Base-by-base conservation (phyloP, 2,797 vertebrate species). In the Sciurus vulgaris region DNA sequence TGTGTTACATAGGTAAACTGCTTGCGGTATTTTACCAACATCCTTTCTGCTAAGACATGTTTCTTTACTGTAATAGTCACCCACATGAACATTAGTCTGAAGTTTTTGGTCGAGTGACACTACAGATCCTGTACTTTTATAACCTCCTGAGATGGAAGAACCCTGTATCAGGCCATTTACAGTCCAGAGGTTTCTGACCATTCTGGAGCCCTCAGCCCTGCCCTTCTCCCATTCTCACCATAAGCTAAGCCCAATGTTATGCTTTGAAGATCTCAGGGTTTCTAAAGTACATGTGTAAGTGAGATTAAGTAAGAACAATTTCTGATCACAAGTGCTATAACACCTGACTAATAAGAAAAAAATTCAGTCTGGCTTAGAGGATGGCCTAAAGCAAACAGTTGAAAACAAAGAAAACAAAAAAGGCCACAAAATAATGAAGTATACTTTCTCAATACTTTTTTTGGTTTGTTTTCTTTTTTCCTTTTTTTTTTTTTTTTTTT, bases 351-450 rank as follows among this genome's bases (percentile, higher is more conserved):
- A 79, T 63, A 24, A 76, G 24, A 78, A 14, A 77, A 84, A 74
- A 86, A 63, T 69, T 20, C 54, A 94, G 86, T 15, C 30, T 88
- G 18, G 12, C 9, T 81, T 91, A 70, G 17, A 86, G 30, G 59
- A 0, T 65, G 41, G 72, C 76, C 65, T 91, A 51, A 15, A 94
- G 26, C 51, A 97, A 67, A 63, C 30, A 61, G 35, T 47, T 89
- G 35, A 38, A 79, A 89, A 87, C 12, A 94, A 83, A 67, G 17
- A 79, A 92, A 93, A 87, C 2, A 59, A 38, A 47, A 63, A 76
- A 38, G 30, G 24, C 67, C n/a, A 33, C 41, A 15, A 85, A 3
- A 83, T 5, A 3, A 83, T 5, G 86, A 38, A 69, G 72, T 2
- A 30, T 7, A 49, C 67, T 63, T 74, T 72, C 26, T 82, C 12